phyloP scores from a whole-genome alignment of 2,113 vertebrate species.

The Leucopsar rothschildi region DNA sequence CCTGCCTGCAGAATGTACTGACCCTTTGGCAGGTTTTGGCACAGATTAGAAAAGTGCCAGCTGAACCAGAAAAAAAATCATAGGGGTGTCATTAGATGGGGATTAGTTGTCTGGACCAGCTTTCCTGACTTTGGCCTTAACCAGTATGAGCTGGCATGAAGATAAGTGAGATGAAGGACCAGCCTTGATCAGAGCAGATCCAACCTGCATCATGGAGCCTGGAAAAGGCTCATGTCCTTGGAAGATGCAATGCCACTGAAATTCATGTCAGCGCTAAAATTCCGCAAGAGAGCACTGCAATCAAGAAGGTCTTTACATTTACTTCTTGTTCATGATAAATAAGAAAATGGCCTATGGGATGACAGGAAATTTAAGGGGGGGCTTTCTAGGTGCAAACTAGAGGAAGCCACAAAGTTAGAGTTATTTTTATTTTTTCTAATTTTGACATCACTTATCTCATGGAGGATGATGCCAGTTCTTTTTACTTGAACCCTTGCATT shows the following conservation, averaged over 20 bases:
- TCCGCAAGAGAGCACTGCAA: background rate
- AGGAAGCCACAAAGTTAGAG: background rate
- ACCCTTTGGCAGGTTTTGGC: background rate
- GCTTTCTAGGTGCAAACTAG: background rate
- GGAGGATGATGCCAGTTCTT: background rate
- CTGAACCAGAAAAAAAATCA: background rate
- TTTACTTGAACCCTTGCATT: background rate
- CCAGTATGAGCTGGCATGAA: background rate
- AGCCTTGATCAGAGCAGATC: background rate
- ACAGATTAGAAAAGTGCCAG: background rate
- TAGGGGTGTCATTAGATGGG: background rate
- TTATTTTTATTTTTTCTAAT: background rate
- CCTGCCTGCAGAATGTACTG: background rate
- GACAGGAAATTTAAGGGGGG: background rate
- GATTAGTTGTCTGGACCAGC: background rate
- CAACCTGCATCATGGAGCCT: background rate
- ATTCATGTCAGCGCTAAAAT: background rate
- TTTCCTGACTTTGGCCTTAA: background rate
- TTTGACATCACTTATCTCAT: background rate
- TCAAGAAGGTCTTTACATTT: background rate
- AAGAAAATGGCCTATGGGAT: background rate
- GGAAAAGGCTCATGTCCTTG: background rate
- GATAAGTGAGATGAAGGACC: background rate
- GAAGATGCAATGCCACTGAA: background rate
- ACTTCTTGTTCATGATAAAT: background rate